A percentile compares a stretch with the other conserved stretches of the same genome.
These are phyloP conservation scores for Muntiacus reevesi DNA, from an alignment of 2,113 vertebrate genomes.

Conservation along the genomic window DNA sequence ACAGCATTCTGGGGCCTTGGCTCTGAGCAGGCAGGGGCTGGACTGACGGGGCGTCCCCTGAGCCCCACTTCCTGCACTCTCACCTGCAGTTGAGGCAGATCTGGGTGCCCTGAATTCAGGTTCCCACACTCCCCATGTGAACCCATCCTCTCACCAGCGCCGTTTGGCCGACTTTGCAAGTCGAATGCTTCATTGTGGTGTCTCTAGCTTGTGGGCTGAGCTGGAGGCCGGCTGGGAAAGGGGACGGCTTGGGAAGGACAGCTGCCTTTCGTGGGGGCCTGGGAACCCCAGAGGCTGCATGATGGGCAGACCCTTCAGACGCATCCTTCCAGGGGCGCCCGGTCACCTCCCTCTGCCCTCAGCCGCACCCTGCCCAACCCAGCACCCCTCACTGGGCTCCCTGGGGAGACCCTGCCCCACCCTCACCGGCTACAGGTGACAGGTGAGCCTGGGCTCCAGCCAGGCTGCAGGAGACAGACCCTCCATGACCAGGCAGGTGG, in stretches of 20 bases:
- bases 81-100: accelerated
- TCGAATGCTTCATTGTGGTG: not conserved
- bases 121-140: not conserved
- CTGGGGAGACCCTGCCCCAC: not conserved
- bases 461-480: not conserved
- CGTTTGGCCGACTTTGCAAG: not conserved
- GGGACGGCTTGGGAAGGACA: not conserved
- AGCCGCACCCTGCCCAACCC: not conserved
- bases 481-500: accelerated
- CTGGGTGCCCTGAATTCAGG: not conserved
- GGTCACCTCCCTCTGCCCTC: not conserved
- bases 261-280: not conserved
- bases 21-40: not conserved
- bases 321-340: not conserved
- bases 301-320: not conserved
- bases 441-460: not conserved
- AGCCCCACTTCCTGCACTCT: accelerated
- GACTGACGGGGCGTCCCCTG: not conserved
- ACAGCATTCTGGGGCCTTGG: not conserved
- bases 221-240: not conserved
- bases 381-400: not conserved
- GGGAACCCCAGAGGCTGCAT: not conserved
- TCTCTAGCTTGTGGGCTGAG: not conserved
- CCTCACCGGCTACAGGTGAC: not conserved
- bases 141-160: not conserved